phyloP scores from a whole-genome alignment of 1,140 invertebrate species.

The Zaprionus kolodkinae region DNA sequence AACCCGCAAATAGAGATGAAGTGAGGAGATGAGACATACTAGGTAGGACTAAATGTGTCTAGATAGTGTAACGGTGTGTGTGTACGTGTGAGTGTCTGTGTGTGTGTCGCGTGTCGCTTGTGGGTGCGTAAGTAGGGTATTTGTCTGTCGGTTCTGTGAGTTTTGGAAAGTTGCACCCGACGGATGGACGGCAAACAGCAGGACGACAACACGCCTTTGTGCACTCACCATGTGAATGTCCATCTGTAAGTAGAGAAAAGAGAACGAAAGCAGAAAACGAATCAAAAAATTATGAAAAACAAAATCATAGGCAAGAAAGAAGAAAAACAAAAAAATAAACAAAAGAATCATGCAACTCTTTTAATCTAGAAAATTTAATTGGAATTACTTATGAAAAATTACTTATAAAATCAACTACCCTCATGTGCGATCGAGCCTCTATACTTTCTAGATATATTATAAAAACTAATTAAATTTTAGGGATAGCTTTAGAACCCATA shows the following conservation, averaged over 20 bases:
- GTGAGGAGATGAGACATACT: not conserved
- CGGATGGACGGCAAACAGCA: not conserved
- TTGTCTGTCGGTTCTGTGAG: not conserved
- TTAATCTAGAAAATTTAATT: too few relatives aligned
- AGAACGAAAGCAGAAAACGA: not conserved
- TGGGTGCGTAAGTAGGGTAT: not conserved
- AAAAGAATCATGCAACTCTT: too few relatives aligned
- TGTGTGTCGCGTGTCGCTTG: too few relatives aligned
- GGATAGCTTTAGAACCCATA: not conserved
- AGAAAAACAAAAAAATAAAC: not conserved
- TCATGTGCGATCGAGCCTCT: too few relatives aligned
- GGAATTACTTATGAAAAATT: too few relatives aligned
- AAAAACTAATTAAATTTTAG: not conserved
- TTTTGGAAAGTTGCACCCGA: not conserved
- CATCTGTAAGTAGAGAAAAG: not conserved
- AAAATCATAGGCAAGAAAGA: not conserved
- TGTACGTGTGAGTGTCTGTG: not conserved
- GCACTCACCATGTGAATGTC: conserved; percentile 64
- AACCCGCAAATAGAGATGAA: conserved; percentile 10
- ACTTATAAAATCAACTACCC: not conserved
- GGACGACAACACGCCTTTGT: conserved; percentile 18
- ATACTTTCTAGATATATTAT: too few relatives aligned
- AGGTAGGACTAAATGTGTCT: not conserved
- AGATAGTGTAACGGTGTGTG: not conserved
- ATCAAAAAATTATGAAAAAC: not conserved